Conservation (phyloP, 2,888 invertebrate species). For the Hydriomena furcata region DNA sequence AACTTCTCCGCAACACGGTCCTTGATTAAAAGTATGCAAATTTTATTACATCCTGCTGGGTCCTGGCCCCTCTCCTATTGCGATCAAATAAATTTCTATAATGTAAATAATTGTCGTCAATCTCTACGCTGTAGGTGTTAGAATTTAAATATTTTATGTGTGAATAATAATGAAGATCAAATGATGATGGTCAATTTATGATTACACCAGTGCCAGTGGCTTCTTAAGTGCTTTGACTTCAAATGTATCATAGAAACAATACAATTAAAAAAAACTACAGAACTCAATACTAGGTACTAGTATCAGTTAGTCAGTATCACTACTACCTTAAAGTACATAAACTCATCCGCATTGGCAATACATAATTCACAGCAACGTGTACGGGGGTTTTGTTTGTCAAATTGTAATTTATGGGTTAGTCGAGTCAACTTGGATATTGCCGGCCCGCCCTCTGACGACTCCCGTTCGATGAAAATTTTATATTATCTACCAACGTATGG, state of each 20-base stretch:
- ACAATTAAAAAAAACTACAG: too few relatives aligned
- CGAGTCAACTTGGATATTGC: constrained; percentile 78
- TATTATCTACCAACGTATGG: constrained; percentile 45
- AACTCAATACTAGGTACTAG: too few relatives aligned
- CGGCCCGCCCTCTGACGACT: constrained; percentile 50
- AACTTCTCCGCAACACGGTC: constrained; percentile 84
- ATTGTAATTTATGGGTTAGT: constrained; percentile 80
- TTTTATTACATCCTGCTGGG: constrained; percentile 80
- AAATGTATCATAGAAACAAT: too few relatives aligned
- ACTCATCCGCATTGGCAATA: constrained; percentile 58
- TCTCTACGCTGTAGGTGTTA: constrained; percentile 34
- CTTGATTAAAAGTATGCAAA: constrained; percentile 85
- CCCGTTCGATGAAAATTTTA: constrained; percentile 76
- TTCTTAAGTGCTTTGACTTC: too few relatives aligned
- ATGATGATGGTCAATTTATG: constrained; percentile 6
- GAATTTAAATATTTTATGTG: constrained; percentile 30
- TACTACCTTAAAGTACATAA: constrained; percentile 14
- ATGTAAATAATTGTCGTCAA: constrained; percentile 47
- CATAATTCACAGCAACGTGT: constrained; percentile 73
- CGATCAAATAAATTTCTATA: constrained; percentile 50
- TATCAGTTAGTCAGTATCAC: background rate
- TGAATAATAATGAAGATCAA: constrained; percentile 16
- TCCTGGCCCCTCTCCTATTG: constrained; percentile 50
- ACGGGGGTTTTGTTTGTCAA: constrained; percentile 79
- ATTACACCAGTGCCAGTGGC: too few relatives aligned